Evolutionary conservation across 1,140 invertebrate genomes (phyloP), one percentile per base, ranked within the genome.

Genomic region (Solenopsis fugax): DNA sequence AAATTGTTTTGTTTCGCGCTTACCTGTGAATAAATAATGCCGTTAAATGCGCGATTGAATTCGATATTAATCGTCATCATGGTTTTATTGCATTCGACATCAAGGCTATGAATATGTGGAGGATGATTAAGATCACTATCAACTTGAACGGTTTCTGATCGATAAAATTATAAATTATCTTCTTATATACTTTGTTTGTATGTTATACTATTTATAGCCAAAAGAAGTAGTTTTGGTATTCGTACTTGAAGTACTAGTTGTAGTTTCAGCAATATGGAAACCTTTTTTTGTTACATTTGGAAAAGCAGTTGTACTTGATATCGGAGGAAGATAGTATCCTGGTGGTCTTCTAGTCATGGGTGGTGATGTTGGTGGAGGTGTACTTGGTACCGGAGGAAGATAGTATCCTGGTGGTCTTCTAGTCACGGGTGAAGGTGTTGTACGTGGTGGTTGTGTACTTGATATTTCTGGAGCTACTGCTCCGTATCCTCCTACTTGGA

Each of bases 21-120:
- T 93, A 96, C 96, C 96, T 98, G 98, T 0, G 97, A 97, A 89
- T 98, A 98, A 82, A 98, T 97, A 7, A 98, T 95, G 10, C 98
- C 98, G 88, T 97, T 96, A 90, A 98, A 98, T 29, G 93, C 94
- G 86, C 97, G 96, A 91, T 97, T 97, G 93, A 98, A 98, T 93
- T 97, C 97, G 4, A 98, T 96, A 71, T 97, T 97, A 64, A 98
- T 97, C 0, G 96, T 97, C 98, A 98, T 98, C 96, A 97, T 97
- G 80, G 97, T 97, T 93, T 98, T 98, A 60, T 96, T 96, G 90
- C 98, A 98, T 77, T 97, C 95, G 2, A 98, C 98, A 41, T 97
- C 96, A 67, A 98, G 96, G 1, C 95, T 96, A 91, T 97, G 97
- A 88, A 98, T 97, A 88, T 97, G 97, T 9, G 97, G 97, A 48